These are phyloP conservation scores for Napeogenes sylphis DNA, from an alignment of 2,888 invertebrate species.

Conservation along the genomic window DNA sequence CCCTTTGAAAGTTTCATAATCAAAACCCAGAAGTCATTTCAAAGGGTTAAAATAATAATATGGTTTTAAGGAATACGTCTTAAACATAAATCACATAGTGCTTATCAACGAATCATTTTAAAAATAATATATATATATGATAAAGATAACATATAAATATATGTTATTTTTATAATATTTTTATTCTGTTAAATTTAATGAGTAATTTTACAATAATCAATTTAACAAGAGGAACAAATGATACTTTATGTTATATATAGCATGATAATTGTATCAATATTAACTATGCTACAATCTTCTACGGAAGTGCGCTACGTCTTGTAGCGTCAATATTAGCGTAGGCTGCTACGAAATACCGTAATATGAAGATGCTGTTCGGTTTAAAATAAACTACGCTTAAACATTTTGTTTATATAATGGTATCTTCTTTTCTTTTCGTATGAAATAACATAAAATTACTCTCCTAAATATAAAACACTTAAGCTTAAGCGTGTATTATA, in stretches of 20 bases:
- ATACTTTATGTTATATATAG: too few species aligned
- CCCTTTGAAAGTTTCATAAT: slow-evolving; percentile 2
- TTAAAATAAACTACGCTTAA: too few species aligned
- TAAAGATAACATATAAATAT: too few species aligned
- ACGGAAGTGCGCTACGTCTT: neutral
- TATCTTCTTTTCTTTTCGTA: too few species aligned
- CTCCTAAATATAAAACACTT: neutral
- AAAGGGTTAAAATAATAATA: slow-evolving; percentile 25
- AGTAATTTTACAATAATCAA: too few species aligned
- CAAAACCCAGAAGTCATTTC: neutral
- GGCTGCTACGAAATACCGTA: neutral
- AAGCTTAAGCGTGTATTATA: neutral
- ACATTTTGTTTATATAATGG: too few species aligned
- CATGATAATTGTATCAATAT: too few species aligned
- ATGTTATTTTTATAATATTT: too few species aligned
- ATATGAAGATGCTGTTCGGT: neutral
- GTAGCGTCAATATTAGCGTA: neutral
- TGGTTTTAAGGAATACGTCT: slow-evolving; percentile 23
- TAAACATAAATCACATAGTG: slow-evolving; percentile 15
- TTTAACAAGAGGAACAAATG: too few species aligned
- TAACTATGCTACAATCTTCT: neutral
- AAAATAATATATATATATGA: too few species aligned
- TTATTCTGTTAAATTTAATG: too few species aligned
- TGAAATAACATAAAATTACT: too few species aligned
- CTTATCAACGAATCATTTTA: neutral